These are phyloP conservation scores for Heliconius melpomene DNA, from an alignment of 1,140 invertebrate genomes.

Conservation along the genomic window DNA sequence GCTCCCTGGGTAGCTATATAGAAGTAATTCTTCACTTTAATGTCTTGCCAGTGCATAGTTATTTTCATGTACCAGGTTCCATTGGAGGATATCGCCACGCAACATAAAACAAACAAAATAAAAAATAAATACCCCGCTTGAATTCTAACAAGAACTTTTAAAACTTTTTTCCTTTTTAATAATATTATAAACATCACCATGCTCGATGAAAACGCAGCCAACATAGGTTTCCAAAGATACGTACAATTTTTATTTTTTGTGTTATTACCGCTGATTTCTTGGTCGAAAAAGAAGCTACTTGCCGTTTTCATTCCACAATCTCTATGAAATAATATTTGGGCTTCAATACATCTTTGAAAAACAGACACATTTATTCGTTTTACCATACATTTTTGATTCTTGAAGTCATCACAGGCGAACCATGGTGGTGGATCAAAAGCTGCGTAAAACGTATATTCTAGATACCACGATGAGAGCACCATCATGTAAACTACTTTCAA, in stretches of 20 bases:
- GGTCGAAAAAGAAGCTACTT: constrained; percentile 62
- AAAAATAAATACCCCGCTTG: constrained; percentile 51
- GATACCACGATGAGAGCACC: constrained; percentile 65
- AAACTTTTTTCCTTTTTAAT: constrained; percentile 57
- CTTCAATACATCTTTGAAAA: constrained; percentile 70
- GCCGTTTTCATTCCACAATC: constrained; percentile 70
- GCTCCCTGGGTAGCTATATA: constrained; percentile 52
- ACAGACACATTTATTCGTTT: constrained; percentile 61
- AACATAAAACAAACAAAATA: constrained; percentile 58
- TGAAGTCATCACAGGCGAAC: constrained; percentile 62
- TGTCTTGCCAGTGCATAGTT: constrained; percentile 49
- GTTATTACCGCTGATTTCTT: constrained; percentile 62
- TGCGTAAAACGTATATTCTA: constrained; percentile 64
- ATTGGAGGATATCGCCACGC: constrained; percentile 59
- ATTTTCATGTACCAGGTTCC: constrained; percentile 66
- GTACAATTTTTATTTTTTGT: constrained; percentile 48
- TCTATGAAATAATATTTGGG: constrained; percentile 55
- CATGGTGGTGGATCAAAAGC: constrained; percentile 63
- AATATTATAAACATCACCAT: constrained; percentile 53
- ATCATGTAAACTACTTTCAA: constrained; percentile 60
- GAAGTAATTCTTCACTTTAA: constrained; percentile 44
- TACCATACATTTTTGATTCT: constrained; percentile 60
- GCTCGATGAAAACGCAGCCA: constrained; percentile 44
- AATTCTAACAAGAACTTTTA: constrained; percentile 54
- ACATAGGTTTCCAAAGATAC: constrained; percentile 56